A percentile compares a stretch with the other conserved stretches of the same genome.
phyloP scores from a whole-genome alignment of 64 coral and sea anemone genomes.

The Pocillopora damicornis region DNA sequence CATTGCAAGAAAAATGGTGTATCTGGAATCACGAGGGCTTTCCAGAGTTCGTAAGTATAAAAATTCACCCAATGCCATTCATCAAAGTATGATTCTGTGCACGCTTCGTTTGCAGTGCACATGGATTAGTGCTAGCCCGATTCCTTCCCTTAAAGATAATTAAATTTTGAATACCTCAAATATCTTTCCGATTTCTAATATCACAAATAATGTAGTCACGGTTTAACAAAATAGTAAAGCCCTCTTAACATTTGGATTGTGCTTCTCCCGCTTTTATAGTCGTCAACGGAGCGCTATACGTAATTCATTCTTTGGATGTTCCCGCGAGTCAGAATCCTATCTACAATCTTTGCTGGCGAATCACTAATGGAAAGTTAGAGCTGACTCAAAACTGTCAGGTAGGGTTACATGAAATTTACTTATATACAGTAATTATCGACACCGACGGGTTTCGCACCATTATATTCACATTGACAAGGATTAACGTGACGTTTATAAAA shows the following conservation, averaged over 20 bases:
- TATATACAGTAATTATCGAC: too few species aligned
- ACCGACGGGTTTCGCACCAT: too few species aligned
- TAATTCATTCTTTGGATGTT: constrained; percentile 47
- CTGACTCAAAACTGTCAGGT: constrained; percentile 50
- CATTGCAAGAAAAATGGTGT: neutral
- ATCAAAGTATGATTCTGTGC: too few species aligned
- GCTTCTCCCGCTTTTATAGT: constrained; percentile 16
- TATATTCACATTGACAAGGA: too few species aligned
- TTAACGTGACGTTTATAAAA: too few species aligned
- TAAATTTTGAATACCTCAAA: too few species aligned
- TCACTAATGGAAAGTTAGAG: constrained; percentile 28
- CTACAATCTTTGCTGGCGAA: constrained; percentile 63
- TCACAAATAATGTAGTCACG: too few species aligned
- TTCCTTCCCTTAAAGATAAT: neutral
- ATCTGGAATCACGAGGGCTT: constrained; percentile 7
- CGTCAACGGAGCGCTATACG: constrained; percentile 39
- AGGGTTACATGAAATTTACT: neutral
- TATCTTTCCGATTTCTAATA: too few species aligned
- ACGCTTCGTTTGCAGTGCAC: too few species aligned
- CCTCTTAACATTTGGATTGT: neutral
- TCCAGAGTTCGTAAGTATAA: constrained; percentile 31
- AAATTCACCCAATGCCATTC: too few species aligned
- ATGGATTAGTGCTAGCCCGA: neutral
- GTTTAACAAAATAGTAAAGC: too few species aligned
- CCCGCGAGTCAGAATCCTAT: constrained; percentile 45